Evolutionary conservation across 1,140 invertebrate genomes (phyloP).

Genomic region (Varroa destructor): DNA sequence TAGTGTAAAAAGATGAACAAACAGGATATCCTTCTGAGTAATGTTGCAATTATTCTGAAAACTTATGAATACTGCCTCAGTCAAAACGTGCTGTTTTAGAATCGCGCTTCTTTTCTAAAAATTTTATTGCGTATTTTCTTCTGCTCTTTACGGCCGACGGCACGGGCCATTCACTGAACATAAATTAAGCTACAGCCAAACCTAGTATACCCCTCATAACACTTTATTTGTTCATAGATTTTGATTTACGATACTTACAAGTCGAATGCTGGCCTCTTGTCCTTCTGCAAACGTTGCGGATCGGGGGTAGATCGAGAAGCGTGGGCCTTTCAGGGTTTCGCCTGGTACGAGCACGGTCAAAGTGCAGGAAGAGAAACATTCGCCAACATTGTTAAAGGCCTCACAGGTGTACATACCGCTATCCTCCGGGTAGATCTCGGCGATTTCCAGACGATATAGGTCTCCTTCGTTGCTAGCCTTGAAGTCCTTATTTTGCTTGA

Average conservation of each 20-base stretch:
- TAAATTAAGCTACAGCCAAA: no score
- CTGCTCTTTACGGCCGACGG: no score
- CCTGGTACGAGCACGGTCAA: constrained; percentile 68
- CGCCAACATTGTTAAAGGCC: constrained; percentile 83
- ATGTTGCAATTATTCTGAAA: no score
- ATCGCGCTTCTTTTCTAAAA: no score
- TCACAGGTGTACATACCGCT: constrained; percentile 86
- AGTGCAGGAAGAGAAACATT: constrained; percentile 78
- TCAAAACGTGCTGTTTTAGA: no score
- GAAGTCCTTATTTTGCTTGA: constrained; percentile 91
- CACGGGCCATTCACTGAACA: no score
- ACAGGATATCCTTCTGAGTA: no score
- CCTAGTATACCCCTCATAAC: no score
- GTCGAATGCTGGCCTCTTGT: constrained; percentile 57
- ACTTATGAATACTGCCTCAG: no score
- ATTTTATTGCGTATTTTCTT: no score
- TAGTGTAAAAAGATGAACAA: no score
- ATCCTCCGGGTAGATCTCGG: constrained; percentile 88
- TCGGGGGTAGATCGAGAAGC: constrained; percentile 73
- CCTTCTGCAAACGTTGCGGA: constrained; percentile 69
- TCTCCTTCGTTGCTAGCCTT: constrained; percentile 77
- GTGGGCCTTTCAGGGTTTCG: constrained; percentile 64
- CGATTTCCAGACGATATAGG: constrained; percentile 69
- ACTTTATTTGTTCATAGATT: neutral
- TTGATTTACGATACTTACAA: neutral